Percentiles rank a stretch among this genome's conserved stretches.
These are phyloP conservation scores for Ganaspis sp. DNA, from an alignment of 1,140 invertebrate species.

Conservation along the genomic window DNA sequence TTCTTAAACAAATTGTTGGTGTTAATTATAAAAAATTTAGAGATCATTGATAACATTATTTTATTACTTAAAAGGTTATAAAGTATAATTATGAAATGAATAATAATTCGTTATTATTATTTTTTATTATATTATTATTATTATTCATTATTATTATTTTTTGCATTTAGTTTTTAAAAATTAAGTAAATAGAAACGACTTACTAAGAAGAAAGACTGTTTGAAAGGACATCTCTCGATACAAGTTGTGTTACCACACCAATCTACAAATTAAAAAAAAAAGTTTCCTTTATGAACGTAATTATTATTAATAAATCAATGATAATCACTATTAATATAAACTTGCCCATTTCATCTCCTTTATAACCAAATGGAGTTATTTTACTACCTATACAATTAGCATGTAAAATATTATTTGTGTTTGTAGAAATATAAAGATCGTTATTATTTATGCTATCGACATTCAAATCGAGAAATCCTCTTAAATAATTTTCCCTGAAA, in stretches of 20 bases:
- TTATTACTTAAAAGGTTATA: too few species aligned
- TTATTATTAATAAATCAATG: too few species aligned
- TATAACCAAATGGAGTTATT: slow-evolving; percentile 73
- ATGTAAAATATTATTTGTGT: slow-evolving; percentile 77
- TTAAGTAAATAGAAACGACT: slow-evolving; percentile 37
- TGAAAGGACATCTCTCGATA: slow-evolving; percentile 78
- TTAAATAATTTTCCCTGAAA: slow-evolving; percentile 53
- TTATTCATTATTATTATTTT: too few species aligned
- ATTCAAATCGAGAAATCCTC: slow-evolving; percentile 73
- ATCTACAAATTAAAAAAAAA: slow-evolving; percentile 60
- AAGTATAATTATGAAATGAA: too few species aligned
- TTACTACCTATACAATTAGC: slow-evolving; percentile 74
- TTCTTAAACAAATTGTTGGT: too few species aligned
- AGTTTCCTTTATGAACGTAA: slow-evolving; percentile 18
- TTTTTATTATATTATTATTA: too few species aligned
- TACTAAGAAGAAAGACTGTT: slow-evolving; percentile 77
- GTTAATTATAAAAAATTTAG: too few species aligned
- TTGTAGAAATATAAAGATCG: slow-evolving; percentile 78
- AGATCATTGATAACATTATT: too few species aligned
- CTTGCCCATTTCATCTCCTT: slow-evolving; percentile 73
- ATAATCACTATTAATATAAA: slow-evolving; percentile 32
- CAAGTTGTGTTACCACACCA: slow-evolving; percentile 67
- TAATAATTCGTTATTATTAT: too few species aligned
- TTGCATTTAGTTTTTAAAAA: too few species aligned
- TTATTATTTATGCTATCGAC: slow-evolving; percentile 76